phyloP scores from a whole-genome alignment of 2,113 vertebrate genomes.

The Fukomys damarensis region DNA sequence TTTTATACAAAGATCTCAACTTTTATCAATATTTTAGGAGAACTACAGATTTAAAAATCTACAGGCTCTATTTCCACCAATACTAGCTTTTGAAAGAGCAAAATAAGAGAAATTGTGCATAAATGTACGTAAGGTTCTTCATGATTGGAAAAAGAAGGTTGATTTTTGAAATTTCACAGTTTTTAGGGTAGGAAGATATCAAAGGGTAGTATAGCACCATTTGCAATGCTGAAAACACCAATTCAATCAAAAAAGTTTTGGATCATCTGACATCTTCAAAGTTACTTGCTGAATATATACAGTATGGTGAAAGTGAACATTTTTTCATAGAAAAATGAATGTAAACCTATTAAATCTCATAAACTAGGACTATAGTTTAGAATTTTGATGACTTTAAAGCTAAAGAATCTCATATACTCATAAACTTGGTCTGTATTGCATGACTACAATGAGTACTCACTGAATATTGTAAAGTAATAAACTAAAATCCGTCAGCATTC shows the following conservation, averaged over 20 bases:
- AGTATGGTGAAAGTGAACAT: background rate
- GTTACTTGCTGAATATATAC: background rate
- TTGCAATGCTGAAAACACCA: background rate
- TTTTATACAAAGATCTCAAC: background rate
- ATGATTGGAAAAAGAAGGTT: background rate
- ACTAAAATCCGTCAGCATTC: background rate
- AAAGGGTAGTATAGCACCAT: background rate
- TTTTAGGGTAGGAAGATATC: background rate
- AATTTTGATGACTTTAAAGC: constrained; percentile 58
- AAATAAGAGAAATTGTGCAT: background rate
- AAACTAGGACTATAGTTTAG: constrained; percentile 12
- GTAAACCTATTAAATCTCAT: constrained; percentile 30
- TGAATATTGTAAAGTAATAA: constrained; percentile 52
- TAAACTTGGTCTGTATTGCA: constrained; percentile 17
- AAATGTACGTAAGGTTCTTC: background rate
- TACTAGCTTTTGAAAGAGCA: constrained; percentile 37
- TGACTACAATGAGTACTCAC: background rate
- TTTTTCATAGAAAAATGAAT: constrained; percentile 58
- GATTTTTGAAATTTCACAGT: constrained; percentile 33
- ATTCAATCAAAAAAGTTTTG: constrained; percentile 5
- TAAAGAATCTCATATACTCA: constrained; percentile 9
- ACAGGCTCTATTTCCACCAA: background rate
- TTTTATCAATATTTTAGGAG: constrained; percentile 28
- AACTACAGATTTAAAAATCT: constrained; percentile 8
- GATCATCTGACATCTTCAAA: background rate